Conservation (phyloP, 2,888 invertebrate genomes). For the Chaitophorus viminalis region DNA sequence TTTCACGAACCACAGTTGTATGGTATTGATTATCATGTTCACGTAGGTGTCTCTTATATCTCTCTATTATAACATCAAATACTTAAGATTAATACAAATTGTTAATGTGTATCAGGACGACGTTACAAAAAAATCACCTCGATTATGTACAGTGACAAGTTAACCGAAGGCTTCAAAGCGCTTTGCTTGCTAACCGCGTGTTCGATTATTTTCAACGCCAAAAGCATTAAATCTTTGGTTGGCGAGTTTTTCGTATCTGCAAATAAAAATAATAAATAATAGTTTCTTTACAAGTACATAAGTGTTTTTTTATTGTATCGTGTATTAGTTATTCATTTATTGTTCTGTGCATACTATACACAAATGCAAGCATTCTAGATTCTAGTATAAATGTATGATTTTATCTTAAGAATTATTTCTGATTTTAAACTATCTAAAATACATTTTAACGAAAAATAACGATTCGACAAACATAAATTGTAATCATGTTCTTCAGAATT, state of each 20-base stretch:
- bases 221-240: slow-evolving; percentile 49
- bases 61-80: slow-evolving; percentile 41
- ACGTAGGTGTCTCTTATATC: slow-evolving; percentile 54
- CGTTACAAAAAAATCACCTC: slow-evolving; percentile 45
- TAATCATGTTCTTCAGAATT: too few relatives aligned
- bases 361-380: too few relatives aligned
- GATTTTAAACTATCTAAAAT: too few relatives aligned
- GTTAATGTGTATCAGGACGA: slow-evolving; percentile 15
- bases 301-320: not conserved
- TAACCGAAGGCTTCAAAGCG: slow-evolving; percentile 22
- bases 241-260: slow-evolving; percentile 51
- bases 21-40: slow-evolving; percentile 54
- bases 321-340: too few relatives aligned
- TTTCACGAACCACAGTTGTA: slow-evolving; percentile 60
- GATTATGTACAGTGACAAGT: slow-evolving; percentile 42
- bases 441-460: too few relatives aligned
- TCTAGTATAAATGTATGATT: too few relatives aligned
- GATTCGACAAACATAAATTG: too few relatives aligned
- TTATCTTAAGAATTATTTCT: too few relatives aligned
- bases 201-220: slow-evolving; percentile 58
- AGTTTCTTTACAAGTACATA: not conserved
- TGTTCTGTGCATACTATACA: not conserved
- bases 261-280: not conserved
- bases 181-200: slow-evolving; percentile 30
- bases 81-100: slow-evolving; percentile 37